A percentile compares a stretch with the other conserved stretches of the same genome.
These are phyloP conservation scores for Diarsia dahlii DNA, from an alignment of 2,888 invertebrate species.

Conservation along the genomic window DNA sequence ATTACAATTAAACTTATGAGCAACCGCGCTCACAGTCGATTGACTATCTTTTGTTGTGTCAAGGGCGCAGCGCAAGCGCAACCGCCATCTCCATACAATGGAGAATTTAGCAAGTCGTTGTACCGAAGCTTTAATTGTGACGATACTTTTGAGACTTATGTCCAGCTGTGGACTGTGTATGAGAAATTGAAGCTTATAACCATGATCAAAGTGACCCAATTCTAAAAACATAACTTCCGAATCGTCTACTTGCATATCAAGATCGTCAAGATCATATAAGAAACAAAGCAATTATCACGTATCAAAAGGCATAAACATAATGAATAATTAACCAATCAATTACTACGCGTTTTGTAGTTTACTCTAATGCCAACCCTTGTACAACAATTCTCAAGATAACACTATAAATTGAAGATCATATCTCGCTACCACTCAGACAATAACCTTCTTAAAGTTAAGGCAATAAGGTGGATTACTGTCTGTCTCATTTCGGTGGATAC, in stretches of 20 bases:
- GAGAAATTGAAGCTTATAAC: neutral
- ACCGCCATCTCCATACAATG: constrained; percentile 45
- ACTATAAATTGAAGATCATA: constrained; percentile 56
- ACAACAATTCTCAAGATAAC: constrained; percentile 59
- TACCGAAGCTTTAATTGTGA: neutral
- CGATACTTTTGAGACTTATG: neutral
- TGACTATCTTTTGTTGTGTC: constrained; percentile 26
- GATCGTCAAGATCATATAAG: neutral
- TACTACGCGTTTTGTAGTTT: constrained; percentile 53
- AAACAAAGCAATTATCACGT: constrained; percentile 30
- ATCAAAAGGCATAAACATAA: constrained; percentile 6
- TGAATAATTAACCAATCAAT: constrained; percentile 40
- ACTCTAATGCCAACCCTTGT: constrained; percentile 63
- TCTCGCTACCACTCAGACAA: constrained; percentile 39
- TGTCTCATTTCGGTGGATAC: constrained; percentile 41
- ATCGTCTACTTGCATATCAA: neutral
- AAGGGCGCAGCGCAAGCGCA: constrained; percentile 27
- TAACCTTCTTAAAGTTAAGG: constrained; percentile 8
- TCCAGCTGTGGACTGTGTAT: neutral
- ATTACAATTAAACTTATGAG: constrained; percentile 34
- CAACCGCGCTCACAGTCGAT: constrained; percentile 20
- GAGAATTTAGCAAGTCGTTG: constrained; percentile 23
- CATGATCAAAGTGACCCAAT: neutral
- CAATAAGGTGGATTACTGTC: constrained; percentile 53
- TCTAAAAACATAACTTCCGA: constrained; percentile 5